Percentiles rank a stretch among this genome's conserved stretches.
Conservation (phyloP, 1,140 invertebrate species). For the Drosophila pachea region DNA sequence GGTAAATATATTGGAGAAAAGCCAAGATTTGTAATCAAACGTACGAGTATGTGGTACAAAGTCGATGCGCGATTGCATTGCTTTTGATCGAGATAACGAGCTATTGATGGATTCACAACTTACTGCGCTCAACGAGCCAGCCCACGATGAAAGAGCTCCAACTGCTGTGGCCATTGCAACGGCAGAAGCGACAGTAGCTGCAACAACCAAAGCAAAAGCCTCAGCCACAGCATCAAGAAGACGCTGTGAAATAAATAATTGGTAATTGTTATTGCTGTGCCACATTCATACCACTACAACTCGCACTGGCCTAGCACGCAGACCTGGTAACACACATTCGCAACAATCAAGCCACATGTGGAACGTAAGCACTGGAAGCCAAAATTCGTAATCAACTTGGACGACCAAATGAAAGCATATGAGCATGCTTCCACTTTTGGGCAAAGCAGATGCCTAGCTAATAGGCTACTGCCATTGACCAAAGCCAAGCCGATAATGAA, state of each 20-base stretch:
- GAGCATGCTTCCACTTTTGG: too few species aligned
- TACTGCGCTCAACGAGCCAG: slow-evolving; percentile 1
- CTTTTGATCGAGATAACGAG: slow-evolving; percentile 59
- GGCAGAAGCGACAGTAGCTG: background rate
- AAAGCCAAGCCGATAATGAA: background rate
- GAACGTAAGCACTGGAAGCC: slow-evolving; percentile 52
- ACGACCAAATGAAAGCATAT: slow-evolving; percentile 38
- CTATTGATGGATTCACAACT: slow-evolving; percentile 64
- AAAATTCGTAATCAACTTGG: slow-evolving; percentile 47
- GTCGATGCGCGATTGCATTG: slow-evolving; percentile 22
- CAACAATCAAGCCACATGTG: slow-evolving; percentile 42
- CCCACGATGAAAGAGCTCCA: slow-evolving; percentile 18
- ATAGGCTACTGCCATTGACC: background rate
- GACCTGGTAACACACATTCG: slow-evolving; percentile 63
- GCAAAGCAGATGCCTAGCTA: too few species aligned
- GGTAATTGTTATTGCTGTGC: slow-evolving; percentile 69
- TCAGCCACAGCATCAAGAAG: slow-evolving; percentile 32
- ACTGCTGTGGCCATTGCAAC: slow-evolving; percentile 17
- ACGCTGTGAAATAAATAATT: slow-evolving; percentile 70
- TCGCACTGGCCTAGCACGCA: slow-evolving; percentile 36
- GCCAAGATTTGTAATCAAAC: slow-evolving; percentile 49
- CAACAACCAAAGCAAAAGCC: background rate
- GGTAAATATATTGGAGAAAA: background rate
- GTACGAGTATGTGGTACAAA: slow-evolving; percentile 17
- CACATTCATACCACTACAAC: slow-evolving; percentile 40